A percentile compares a stretch with the other conserved stretches of the same genome.
Conservation (phyloP, 2,888 invertebrate species). For the Tillus elongatus region DNA sequence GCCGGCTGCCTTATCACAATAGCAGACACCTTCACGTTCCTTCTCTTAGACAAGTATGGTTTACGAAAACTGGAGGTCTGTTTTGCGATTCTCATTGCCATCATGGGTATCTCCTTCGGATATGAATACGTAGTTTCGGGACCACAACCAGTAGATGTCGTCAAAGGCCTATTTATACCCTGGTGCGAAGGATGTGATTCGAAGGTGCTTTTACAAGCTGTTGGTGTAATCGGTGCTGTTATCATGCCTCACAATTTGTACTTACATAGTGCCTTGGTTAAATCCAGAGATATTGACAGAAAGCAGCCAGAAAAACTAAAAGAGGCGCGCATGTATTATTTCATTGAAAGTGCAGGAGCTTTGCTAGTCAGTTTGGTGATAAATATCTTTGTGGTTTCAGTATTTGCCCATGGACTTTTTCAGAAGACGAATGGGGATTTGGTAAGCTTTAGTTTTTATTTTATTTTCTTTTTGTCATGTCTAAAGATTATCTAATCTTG, state of each 20-base stretch:
- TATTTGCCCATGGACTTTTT: constrained; percentile 75
- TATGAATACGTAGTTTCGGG: constrained; percentile 68
- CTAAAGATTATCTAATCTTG: no score
- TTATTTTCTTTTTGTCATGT: no score
- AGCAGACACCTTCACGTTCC: constrained; percentile 77
- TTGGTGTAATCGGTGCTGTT: constrained; percentile 72
- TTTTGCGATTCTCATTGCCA: constrained; percentile 68
- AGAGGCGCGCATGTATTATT: constrained; percentile 79
- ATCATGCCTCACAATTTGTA: constrained; percentile 91
- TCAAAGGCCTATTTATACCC: constrained; percentile 69
- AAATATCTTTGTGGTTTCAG: constrained; percentile 78
- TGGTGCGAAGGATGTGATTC: constrained; percentile 64
- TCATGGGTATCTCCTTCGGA: constrained; percentile 83
- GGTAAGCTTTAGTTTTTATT: constrained; percentile 47
- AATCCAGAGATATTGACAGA: constrained; percentile 73
- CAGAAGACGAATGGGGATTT: constrained; percentile 59
- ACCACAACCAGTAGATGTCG: constrained; percentile 59
- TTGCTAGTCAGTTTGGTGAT: constrained; percentile 74
- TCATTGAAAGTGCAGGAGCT: constrained; percentile 68
- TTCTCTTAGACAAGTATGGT: constrained; percentile 76
- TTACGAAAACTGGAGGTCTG: constrained; percentile 71
- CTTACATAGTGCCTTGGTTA: constrained; percentile 80
- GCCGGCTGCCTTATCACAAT: constrained; percentile 76
- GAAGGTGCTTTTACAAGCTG: constrained; percentile 58
- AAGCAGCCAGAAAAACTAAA: constrained; percentile 56